Percentiles rank a stretch among this genome's conserved stretches.
Conservation (phyloP, 2,888 invertebrate genomes). For the Bombyx huttoni region DNA sequence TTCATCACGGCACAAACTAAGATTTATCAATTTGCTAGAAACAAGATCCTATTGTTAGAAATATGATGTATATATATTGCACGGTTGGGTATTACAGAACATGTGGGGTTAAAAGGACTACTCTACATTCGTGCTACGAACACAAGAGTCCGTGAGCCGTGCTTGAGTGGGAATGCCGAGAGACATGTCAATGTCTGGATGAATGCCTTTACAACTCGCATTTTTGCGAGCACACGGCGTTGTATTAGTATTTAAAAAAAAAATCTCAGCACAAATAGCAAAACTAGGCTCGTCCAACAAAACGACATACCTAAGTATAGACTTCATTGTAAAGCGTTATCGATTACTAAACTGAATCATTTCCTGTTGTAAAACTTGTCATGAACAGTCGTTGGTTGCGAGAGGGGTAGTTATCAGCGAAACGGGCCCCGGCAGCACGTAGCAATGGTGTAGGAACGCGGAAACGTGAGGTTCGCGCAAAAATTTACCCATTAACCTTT, state of each 20-base stretch:
- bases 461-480: conserved; percentile 43
- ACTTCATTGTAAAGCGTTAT: background rate
- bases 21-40: no score
- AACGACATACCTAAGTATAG: no score
- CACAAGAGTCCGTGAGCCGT: conserved; percentile 24
- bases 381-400: conserved; percentile 1
- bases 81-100: conserved; percentile 10
- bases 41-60: background rate
- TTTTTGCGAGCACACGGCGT: no score
- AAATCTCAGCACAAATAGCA: no score
- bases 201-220: no score
- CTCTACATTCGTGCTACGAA: conserved; percentile 7
- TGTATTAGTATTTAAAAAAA: no score
- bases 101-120: conserved; percentile 8
- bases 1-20: no score
- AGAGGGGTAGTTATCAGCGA: conserved; percentile 3
- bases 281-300: no score
- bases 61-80: conserved; percentile 9
- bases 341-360: background rate
- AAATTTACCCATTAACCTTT: conserved; percentile 46
- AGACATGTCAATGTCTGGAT: background rate
- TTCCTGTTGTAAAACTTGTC: background rate
- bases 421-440: conserved; percentile 4
- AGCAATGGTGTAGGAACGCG: conserved; percentile 32
- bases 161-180: conserved; percentile 29